Evolutionary conservation across 2,797 vertebrate genomes (phyloP), one percentile per base, ranked within the genome.

Genomic region (Microhierax caerulescens): DNA sequence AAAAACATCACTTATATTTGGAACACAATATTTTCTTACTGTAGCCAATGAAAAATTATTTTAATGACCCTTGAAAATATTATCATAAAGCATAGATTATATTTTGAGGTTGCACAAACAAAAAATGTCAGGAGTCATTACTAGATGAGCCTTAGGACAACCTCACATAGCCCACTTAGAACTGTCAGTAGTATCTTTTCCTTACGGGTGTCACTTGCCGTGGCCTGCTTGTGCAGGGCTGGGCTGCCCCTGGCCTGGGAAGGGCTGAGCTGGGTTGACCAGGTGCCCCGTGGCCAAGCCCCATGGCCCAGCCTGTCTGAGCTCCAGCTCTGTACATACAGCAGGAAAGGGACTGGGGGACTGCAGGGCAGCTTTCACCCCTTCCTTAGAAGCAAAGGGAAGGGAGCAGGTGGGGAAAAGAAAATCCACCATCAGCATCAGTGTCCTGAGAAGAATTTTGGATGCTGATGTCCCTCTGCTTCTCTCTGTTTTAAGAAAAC

Each of bases 291-390:
- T 70, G 30, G 45, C 37, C 43, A 30, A 51, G 47, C 30, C 23
- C 34, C 32, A 3, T 13, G 72, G 24, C 45, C 25, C 67, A 56
- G 12, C 19, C 53, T 67, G 19, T 6, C 53, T 59, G 80, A 85
- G 32, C 32, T 83, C 64, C 88, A 68, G 48, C 54, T 34, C 47
- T 47, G 37, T 9, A 24, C 78, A 28, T 27, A 20, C 24, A 0
- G 21, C 0, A 0, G 41, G 7, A 27, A 73, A 57, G 13, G 5
- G 17, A 7, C 0, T 24, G 11, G 9, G 36, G 14, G 5, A 1
- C 15, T 53, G 15, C 0, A 3, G 19, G 10, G 8, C 5, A 70
- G 4, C 11, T 54, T 57, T 77, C 22, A 67, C 7, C 3, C 20
- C 27, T 50, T 67, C 25, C 12, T 12, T 72, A 7, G 37, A 2